Evolutionary conservation across 92 coral and sea anemone genomes (phyloP), one percentile per base, ranked within the genome.

Genomic region (Epizoanthus scotinus): DNA sequence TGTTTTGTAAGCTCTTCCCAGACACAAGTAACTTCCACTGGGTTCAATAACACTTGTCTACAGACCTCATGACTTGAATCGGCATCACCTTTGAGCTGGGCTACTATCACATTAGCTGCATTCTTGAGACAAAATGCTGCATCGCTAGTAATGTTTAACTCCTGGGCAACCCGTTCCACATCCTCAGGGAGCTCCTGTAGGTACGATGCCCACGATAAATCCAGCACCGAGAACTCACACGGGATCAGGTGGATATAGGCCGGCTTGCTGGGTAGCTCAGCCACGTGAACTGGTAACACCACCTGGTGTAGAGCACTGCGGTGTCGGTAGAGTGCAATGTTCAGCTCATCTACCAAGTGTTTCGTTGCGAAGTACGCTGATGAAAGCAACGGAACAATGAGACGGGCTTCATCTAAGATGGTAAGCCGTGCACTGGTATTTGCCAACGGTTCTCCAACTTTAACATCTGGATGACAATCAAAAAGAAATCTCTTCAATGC

Each of bases 271-370:
- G 97, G 98, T 38, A 90, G 74, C n/a, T 85, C 81, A 8, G 86
- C 84, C 19, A 94, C 40, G 17, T 72, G 85, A 54, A 92, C 78
- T 27, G 97, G 94, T 56, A 88, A 87, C 63, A 94, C 73, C 53
- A 93, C 84, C 80, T 85, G 87, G 21, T 78, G 83, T 9, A 84
- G 42, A 26, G 88, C 55, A 25, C 85, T 81, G 24, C 98, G 94
- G 75, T 94, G 91, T n/a, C 98, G 82, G 69, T 81, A 86, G 80
- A 93, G 86, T 9, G 97, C 97, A 67, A 94, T 92, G 84, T 94
- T 94, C 12, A 94, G 83, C 73, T 94, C 98, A 62, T 94, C 92
- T 21, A 94, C 91, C 29, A 94, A 88, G 73, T 94, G 97, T 17
- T 73, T 84, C 0, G 92, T 86, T 42, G 73, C 70, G 63, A 88